phyloP scores from a whole-genome alignment of 2,113 vertebrate genomes.

The Noturus placidus region DNA sequence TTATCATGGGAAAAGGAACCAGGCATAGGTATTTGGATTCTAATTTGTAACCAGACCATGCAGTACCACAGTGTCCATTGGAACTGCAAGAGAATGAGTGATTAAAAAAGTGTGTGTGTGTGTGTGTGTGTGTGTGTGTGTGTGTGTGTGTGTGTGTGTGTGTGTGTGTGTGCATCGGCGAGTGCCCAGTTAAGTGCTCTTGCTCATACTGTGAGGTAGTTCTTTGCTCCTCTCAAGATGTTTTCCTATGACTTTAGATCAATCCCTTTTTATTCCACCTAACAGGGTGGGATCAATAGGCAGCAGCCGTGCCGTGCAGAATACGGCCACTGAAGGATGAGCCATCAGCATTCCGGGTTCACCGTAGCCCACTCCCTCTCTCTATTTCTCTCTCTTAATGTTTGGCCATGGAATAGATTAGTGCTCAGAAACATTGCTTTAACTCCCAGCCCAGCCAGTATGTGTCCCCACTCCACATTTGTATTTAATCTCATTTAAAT shows the following conservation, averaged over 20 bases:
- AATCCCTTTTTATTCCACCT: slow-evolving; percentile 54
- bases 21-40: not conserved
- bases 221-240: slow-evolving; percentile 43
- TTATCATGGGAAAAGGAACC: not conserved
- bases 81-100: not conserved
- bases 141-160: slow-evolving; percentile 14
- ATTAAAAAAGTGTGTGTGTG: not conserved
- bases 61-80: not conserved
- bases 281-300: slow-evolving; percentile 45
- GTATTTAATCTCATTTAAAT: slow-evolving; percentile 71
- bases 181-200: slow-evolving; percentile 41
- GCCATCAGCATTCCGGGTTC: slow-evolving; percentile 20
- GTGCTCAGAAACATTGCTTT: slow-evolving; percentile 45
- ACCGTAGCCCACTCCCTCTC: not conserved
- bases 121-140: slow-evolving; percentile 23
- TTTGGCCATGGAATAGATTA: slow-evolving; percentile 51
- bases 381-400: slow-evolving; percentile 27
- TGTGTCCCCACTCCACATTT: slow-evolving; percentile 56
- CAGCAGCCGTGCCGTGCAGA: slow-evolving; percentile 26
- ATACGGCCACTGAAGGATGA: slow-evolving; percentile 42
- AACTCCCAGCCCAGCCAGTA: slow-evolving; percentile 53
- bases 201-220: slow-evolving; percentile 46
- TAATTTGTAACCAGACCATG: not conserved
- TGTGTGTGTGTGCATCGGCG: slow-evolving; percentile 18
- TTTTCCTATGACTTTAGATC: slow-evolving; percentile 51